phyloP scores from a whole-genome alignment of 2,888 invertebrate species.

The Tromatobia lineatoria region DNA sequence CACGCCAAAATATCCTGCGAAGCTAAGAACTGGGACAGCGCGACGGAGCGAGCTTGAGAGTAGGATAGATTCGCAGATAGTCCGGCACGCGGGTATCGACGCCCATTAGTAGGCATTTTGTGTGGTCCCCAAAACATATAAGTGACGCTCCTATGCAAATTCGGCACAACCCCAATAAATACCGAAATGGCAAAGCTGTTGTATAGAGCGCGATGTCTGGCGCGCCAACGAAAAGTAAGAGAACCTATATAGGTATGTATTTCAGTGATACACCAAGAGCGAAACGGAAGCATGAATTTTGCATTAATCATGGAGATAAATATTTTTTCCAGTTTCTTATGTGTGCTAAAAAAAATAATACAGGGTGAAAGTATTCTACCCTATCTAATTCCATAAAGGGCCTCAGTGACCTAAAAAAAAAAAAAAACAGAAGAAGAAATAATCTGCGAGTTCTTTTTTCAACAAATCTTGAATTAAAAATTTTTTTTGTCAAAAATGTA shows the following conservation, averaged over 20 bases:
- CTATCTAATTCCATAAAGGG: not conserved
- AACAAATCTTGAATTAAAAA: no score
- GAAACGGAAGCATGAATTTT: slow-evolving; percentile 75
- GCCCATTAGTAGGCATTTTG: slow-evolving; percentile 84
- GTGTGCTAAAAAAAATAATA: slow-evolving; percentile 1
- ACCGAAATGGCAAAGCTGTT: slow-evolving; percentile 78
- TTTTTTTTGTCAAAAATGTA: no score
- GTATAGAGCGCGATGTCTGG: slow-evolving; percentile 67
- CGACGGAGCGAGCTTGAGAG: slow-evolving; percentile 17
- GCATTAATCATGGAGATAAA: slow-evolving; percentile 77
- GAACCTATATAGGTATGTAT: slow-evolving; percentile 19
- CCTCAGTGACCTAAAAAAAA: not conserved
- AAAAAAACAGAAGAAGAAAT: no score
- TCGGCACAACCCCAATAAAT: slow-evolving; percentile 83
- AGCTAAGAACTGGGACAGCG: slow-evolving; percentile 3
- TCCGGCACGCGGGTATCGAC: slow-evolving; percentile 68
- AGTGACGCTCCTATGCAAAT: slow-evolving; percentile 84
- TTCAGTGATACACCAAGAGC: slow-evolving; percentile 30
- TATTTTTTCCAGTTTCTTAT: not conserved
- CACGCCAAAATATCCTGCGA: slow-evolving; percentile 4
- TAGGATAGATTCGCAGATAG: slow-evolving; percentile 75
- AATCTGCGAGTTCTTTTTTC: no score
- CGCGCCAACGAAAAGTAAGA: slow-evolving; percentile 36
- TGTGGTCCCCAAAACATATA: slow-evolving; percentile 81
- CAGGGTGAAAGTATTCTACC: not conserved